These are phyloP conservation scores for Oceanodroma leucorhoa DNA, from an alignment of 2,797 vertebrate species.

Conservation along the genomic window DNA sequence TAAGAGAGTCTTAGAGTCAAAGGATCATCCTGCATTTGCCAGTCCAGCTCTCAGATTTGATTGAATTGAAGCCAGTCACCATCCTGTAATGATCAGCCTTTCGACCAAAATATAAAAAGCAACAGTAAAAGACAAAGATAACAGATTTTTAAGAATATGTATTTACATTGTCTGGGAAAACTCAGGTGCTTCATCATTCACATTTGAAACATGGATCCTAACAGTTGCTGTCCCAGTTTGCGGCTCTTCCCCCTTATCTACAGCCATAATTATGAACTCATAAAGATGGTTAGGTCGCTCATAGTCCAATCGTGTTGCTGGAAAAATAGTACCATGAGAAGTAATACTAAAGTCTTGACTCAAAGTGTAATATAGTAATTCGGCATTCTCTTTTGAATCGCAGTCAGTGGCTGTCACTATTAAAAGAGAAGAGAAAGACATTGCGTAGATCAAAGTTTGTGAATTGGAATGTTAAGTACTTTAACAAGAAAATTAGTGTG, in stretches of 20 bases:
- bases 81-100: neutral
- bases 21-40: neutral
- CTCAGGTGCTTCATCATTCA: slow-evolving; percentile 87
- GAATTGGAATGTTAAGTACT: neutral
- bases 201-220: slow-evolving; percentile 85
- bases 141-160: neutral
- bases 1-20: neutral
- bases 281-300: slow-evolving; percentile 87
- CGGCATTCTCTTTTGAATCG: slow-evolving; percentile 84
- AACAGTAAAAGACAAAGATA: neutral
- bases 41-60: neutral
- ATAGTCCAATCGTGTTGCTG: slow-evolving; percentile 81
- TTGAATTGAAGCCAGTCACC: neutral
- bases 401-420: slow-evolving; percentile 88
- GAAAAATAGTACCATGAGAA: slow-evolving; percentile 84
- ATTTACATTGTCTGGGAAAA: slow-evolving; percentile 86
- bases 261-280: slow-evolving; percentile 88
- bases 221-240: slow-evolving; percentile 87
- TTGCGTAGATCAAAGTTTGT: neutral
- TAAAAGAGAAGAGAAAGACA: neutral
- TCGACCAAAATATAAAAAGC: neutral
- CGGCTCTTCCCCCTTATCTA: slow-evolving; percentile 84
- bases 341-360: slow-evolving; percentile 88
- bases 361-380: slow-evolving; percentile 84
- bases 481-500: neutral